Evolutionary conservation across 2,888 invertebrate genomes (phyloP).

Genomic region (Carterocephalus palaemon): DNA sequence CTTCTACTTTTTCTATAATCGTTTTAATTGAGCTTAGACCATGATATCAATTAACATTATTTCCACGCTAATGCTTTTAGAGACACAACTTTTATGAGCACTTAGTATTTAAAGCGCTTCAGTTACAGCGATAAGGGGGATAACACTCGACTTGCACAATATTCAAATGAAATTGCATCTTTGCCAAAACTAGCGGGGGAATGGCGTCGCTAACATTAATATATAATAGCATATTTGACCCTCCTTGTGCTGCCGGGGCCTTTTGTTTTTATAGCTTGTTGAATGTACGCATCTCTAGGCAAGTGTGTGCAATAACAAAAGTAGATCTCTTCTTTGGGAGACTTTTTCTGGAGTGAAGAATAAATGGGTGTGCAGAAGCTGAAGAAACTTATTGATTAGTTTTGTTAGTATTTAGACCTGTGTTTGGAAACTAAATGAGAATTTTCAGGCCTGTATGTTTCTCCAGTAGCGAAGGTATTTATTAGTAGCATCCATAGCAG

Average conservation of each 20-base stretch:
- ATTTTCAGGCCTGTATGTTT: no score
- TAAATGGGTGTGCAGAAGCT: no score
- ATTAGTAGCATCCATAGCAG: no score
- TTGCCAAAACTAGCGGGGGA: constrained; percentile 76
- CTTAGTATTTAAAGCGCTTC: constrained; percentile 71
- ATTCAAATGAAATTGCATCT: constrained; percentile 80
- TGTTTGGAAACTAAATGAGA: no score
- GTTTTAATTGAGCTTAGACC: constrained; percentile 6
- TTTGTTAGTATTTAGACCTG: no score
- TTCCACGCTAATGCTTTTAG: constrained; percentile 42
- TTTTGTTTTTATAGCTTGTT: constrained; percentile 75
- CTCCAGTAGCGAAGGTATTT: no score
- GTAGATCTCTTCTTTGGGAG: no score
- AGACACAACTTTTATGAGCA: constrained; percentile 63
- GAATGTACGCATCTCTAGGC: constrained; percentile 64
- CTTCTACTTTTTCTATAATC: constrained; percentile 11
- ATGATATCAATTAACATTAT: constrained; percentile 54
- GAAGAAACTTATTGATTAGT: no score
- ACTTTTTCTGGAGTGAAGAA: no score
- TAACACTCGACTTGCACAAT: constrained; percentile 74
- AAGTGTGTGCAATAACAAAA: no score
- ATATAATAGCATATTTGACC: constrained; percentile 73
- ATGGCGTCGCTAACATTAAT: constrained; percentile 74
- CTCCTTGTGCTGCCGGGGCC: constrained; percentile 58
- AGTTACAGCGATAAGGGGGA: constrained; percentile 60